Base-by-base conservation (phyloP, 2,797 vertebrate species). In the Hippoglossus hippoglossus region DNA sequence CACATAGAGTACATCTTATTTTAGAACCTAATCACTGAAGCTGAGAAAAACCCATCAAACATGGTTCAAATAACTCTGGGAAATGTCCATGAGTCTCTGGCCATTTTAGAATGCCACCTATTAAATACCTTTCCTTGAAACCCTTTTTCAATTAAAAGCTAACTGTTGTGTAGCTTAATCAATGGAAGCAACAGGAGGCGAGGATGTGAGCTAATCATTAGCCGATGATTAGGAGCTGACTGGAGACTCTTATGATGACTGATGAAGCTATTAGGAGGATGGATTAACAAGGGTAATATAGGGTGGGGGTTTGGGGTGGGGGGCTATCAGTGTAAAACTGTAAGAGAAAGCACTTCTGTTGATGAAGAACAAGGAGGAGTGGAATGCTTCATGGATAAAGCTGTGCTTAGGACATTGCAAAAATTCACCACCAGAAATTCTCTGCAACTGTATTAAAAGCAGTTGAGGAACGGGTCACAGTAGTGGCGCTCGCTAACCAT, bases 121-220 rank as follows among this genome's bases (percentile, higher is more conserved):
- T 46, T 18, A 44, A 13, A 39, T 51, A 19, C 26, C 31, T 74
- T 57, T 62, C 11, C 49, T 24, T 58, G 36, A 53, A 60, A 71
- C 47, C 13, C 63, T 51, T 13, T n/a, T 56, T 67, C 53, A 75
- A 79, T 79, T 82, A 71, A 68, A 69, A 56, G 28, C 31, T 49
- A 79, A 60, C 51, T 47, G 46, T 24, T 11, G 22, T n/a, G 28
- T 64, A 59, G 34, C 50, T 67, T 73, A 80, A 74, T 74, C 77
- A 69, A 56, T 57, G 60, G n/a, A 55, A 60, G 34, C 66, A 52
- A 62, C 49, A 10, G 4, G 51, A 51, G 51, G 63, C 71, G 24
- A 71, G 59, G 63, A 74, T 71, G 49, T 49, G 22, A 67, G 58
- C 47, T 73, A 61, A 77, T 77, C 6, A 47, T 65, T 71, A 60